Percentiles rank a stretch among this genome's conserved stretches.
These are phyloP conservation scores for Acarapis woodi DNA, from an alignment of 1,140 invertebrate species.

Conservation along the genomic window DNA sequence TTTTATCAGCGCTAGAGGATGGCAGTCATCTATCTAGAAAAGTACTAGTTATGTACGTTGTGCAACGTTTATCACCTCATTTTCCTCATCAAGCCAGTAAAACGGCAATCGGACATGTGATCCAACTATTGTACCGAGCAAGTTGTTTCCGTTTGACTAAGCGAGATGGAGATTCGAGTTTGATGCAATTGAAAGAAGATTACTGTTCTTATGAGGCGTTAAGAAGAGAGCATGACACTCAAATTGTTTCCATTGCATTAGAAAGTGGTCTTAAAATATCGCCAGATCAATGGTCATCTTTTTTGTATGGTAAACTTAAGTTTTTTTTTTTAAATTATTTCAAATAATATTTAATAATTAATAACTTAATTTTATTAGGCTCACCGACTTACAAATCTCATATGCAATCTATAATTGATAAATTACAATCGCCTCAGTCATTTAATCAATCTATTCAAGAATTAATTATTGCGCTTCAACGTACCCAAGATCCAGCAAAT, in stretches of 20 bases:
- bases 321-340: too few relatives aligned
- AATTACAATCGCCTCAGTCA: conserved; percentile 59
- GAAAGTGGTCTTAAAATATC: conserved; percentile 86
- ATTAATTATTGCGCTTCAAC: conserved; percentile 60
- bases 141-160: conserved; percentile 57
- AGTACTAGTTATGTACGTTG: conserved; percentile 93
- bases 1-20: conserved; percentile 73
- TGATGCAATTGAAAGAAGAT: conserved; percentile 96
- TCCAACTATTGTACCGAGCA: conserved; percentile 82
- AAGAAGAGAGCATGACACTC: conserved; percentile 83
- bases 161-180: conserved; percentile 77
- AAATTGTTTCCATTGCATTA: conserved; percentile 87
- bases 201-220: conserved; percentile 78
- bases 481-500: conserved; percentile 62
- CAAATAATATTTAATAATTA: too few relatives aligned
- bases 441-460: conserved; percentile 62
- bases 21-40: conserved; percentile 87
- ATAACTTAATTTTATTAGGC: too few relatives aligned
- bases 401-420: conserved; percentile 88
- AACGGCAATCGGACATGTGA: conserved; percentile 93
- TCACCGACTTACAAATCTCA: conserved; percentile 79
- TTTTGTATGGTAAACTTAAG: conserved; percentile 81
- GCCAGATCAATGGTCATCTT: conserved; percentile 88
- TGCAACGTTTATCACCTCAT: conserved; percentile 70
- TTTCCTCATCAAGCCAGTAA: conserved; percentile 84